Conservation (phyloP, 2,797 vertebrate species). For the Austrolebias charrua region DNA sequence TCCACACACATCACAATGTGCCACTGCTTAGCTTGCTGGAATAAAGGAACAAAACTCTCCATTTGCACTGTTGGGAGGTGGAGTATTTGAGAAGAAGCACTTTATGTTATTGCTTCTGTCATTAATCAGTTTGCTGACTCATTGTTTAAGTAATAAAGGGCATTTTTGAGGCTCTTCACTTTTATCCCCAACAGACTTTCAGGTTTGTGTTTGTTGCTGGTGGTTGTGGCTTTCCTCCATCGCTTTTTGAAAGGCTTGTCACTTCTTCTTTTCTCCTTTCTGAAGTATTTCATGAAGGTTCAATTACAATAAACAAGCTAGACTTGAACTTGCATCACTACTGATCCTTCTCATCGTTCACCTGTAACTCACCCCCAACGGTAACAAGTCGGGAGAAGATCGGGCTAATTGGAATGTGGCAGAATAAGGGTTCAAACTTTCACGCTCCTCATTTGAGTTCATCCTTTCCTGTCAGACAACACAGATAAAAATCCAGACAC, state of each 20-base stretch:
- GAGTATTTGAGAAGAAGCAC: constrained; percentile 60
- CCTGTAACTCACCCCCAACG: constrained; percentile 21
- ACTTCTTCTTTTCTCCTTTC: not conserved
- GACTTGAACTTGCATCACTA: constrained; percentile 24
- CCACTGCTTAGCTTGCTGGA: not conserved
- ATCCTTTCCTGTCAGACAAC: constrained; percentile 7
- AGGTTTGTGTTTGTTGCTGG: constrained; percentile 3
- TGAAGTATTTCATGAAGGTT: constrained; percentile 7
- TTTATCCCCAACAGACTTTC: constrained; percentile 26
- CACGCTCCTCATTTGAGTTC: constrained; percentile 1
- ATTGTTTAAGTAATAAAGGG: constrained; percentile 59
- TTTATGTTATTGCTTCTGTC: constrained; percentile 64
- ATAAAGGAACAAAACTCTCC: constrained; percentile 12
- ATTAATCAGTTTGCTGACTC: constrained; percentile 59
- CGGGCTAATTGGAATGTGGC: constrained; percentile 53
- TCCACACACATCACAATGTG: not conserved
- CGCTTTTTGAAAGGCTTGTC: constrained; percentile 1
- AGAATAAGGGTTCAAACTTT: constrained; percentile 44
- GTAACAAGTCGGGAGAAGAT: constrained; percentile 52
- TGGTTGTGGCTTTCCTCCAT: constrained; percentile 6
- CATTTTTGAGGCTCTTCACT: constrained; percentile 37
- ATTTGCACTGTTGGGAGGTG: constrained; percentile 38
- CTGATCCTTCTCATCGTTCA: constrained; percentile 42
- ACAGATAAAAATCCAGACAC: constrained; percentile 9
- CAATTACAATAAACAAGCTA: constrained; percentile 27